Percentiles rank a stretch among this genome's conserved stretches.
Evolutionary conservation across 1,140 invertebrate species (phyloP).

Genomic region (Trichoplusia ni): DNA sequence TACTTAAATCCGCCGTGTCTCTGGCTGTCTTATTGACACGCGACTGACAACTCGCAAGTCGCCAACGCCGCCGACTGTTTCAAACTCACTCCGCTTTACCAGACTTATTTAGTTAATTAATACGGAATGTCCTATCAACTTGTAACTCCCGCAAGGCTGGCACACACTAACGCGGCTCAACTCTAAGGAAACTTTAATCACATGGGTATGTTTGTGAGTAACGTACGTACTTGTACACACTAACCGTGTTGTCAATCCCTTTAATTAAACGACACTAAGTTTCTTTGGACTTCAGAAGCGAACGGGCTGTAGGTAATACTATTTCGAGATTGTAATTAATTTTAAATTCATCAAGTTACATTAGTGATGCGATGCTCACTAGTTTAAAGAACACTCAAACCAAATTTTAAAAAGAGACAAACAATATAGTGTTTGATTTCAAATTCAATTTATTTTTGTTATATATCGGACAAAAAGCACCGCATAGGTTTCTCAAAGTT

Average conservation of each 20-base stretch:
- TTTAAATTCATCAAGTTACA: not conserved
- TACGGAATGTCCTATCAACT: conserved; percentile 79
- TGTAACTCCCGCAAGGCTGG: conserved; percentile 65
- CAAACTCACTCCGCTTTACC: conserved; percentile 67
- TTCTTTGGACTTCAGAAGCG: conserved; percentile 35
- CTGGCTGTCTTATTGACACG: conserved; percentile 78
- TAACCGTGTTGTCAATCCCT: conserved; percentile 29
- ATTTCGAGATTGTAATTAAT: not conserved
- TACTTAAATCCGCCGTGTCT: conserved; percentile 74
- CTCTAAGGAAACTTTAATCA: conserved; percentile 72
- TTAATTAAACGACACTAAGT: conserved; percentile 39
- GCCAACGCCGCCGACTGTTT: conserved; percentile 61
- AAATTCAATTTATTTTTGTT: conserved; percentile 52
- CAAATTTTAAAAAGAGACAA: too few relatives aligned
- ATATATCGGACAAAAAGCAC: conserved; percentile 48
- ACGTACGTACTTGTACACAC: conserved; percentile 27
- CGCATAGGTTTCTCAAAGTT: conserved; percentile 61
- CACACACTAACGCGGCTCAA: conserved; percentile 61
- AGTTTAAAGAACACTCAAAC: too few relatives aligned
- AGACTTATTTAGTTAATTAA: conserved; percentile 81
- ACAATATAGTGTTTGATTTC: too few relatives aligned
- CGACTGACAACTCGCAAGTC: conserved; percentile 76
- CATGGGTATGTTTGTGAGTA: conserved; percentile 47
- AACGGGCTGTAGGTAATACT: not conserved
- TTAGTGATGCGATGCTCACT: too few relatives aligned